Evolutionary conservation across 2,888 invertebrate species (phyloP), one percentile per base, ranked within the genome.

Genomic region (Ichneumoninae sp.): DNA sequence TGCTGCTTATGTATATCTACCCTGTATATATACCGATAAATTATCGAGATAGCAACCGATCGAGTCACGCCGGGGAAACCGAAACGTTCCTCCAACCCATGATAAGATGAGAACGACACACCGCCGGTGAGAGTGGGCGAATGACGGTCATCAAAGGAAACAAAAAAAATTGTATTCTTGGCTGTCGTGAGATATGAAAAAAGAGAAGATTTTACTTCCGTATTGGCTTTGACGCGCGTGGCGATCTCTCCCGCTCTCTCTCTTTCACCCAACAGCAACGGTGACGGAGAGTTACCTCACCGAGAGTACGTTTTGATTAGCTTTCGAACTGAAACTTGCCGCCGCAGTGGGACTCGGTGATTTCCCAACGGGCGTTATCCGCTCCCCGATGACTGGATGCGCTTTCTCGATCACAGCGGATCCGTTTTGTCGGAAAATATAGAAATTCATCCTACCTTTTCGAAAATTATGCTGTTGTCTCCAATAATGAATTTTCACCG

Each of bases 31-130:
- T 44, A 74, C 52, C 75, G 66, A 83, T 79, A 83, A 83, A 83
- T 83, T 79, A 75, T 75, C 74, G 75, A 83, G 79, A 83, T 83
- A 83, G 75, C 74, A 69, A 74, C 74, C 22, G 40, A 33, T 22
- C 60, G 72, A 50, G 30, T 47, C 47, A 62, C 62, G 13, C 30
- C 6, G 5, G 36, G 79, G 22, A 69, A 79, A 83, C 54, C 70
- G 54, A 54, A 75, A 70, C 70, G 62, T 36, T 52, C 68, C n/a
- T n/a, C 19, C 16, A 50, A 13, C 60, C 54, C 13, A 65, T 75
- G 71, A 79, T 47, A 54, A 79, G 70, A 69, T 50, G 62, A 75
- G 62, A 69, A 36, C 40, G 19, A 36, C 66, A 16, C 33, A 33
- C 6, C 44, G 44, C 13, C 44, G 16, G 16, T 16, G 13, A 16